phyloP scores from a whole-genome alignment of 1,140 invertebrate species.

The Philotrypesis tridentata region DNA sequence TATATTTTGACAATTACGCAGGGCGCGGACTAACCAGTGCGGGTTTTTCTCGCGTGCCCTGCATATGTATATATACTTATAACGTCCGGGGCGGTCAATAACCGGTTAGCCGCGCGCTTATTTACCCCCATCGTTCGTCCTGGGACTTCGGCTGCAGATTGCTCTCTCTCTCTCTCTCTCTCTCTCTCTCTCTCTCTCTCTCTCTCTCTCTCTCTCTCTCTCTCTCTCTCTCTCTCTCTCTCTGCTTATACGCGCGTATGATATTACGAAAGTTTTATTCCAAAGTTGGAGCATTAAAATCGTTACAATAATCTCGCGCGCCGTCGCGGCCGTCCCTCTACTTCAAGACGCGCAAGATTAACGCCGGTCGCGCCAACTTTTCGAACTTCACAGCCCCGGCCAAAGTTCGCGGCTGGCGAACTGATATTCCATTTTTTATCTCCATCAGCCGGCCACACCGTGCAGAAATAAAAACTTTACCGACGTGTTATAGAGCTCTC shows the following conservation, averaged over 20 bases:
- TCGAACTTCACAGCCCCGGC: neutral
- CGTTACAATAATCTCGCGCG: neutral
- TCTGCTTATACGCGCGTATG: neutral
- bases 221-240: too few species aligned
- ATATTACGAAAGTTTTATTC: neutral
- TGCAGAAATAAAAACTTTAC: conserved; percentile 27
- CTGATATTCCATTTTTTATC: conserved; percentile 20
- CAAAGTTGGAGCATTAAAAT: neutral
- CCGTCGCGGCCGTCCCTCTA: neutral
- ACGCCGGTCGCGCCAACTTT: neutral
- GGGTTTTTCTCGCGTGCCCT: too few species aligned
- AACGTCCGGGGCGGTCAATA: too few species aligned
- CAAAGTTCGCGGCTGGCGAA: neutral
- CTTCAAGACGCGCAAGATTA: conserved; percentile 1
- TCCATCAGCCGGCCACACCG: neutral
- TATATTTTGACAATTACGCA: too few species aligned
- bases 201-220: too few species aligned
- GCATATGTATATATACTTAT: too few species aligned
- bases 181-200: too few species aligned
- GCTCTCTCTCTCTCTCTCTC: too few species aligned
- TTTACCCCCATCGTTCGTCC: too few species aligned
- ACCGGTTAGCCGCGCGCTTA: too few species aligned
- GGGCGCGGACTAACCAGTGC: too few species aligned
- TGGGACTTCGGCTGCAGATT: too few species aligned
- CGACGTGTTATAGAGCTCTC: conserved; percentile 3